Evolutionary conservation across 2,113 vertebrate genomes (phyloP).

Genomic region (Sialia sialis): DNA sequence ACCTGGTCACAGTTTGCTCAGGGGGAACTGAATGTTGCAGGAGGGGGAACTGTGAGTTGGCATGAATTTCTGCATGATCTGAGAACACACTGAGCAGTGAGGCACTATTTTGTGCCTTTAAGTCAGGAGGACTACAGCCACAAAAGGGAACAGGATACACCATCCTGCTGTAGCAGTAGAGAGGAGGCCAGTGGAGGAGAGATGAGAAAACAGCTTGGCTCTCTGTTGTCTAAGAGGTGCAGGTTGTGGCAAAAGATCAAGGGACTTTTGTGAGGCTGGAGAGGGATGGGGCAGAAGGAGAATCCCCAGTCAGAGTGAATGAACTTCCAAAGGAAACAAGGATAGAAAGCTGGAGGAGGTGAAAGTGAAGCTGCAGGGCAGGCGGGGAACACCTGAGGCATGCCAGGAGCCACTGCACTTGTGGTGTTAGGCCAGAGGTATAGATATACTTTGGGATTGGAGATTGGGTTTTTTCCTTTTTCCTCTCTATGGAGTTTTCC

Average conservation of each 20-base stretch:
- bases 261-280: rapidly evolving
- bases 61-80: neutral
- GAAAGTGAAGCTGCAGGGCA: neutral
- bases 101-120: neutral
- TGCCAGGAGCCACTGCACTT: rapidly evolving
- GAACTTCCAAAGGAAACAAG: neutral
- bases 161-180: neutral
- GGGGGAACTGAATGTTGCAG: neutral
- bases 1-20: neutral
- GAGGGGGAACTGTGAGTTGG: neutral
- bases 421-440: neutral
- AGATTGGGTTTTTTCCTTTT: too few species aligned
- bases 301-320: neutral
- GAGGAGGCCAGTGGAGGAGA: neutral
- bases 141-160: neutral
- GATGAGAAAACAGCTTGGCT: neutral
- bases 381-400: too few species aligned
- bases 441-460: too few species aligned
- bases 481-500: too few species aligned
- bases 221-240: neutral
- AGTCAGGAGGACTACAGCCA: neutral
- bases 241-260: neutral
- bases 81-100: neutral
- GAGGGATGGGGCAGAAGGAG: neutral
- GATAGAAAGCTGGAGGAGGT: neutral